Base-by-base conservation (phyloP, 2,113 vertebrate species). In the Syngnathus floridae region DNA sequence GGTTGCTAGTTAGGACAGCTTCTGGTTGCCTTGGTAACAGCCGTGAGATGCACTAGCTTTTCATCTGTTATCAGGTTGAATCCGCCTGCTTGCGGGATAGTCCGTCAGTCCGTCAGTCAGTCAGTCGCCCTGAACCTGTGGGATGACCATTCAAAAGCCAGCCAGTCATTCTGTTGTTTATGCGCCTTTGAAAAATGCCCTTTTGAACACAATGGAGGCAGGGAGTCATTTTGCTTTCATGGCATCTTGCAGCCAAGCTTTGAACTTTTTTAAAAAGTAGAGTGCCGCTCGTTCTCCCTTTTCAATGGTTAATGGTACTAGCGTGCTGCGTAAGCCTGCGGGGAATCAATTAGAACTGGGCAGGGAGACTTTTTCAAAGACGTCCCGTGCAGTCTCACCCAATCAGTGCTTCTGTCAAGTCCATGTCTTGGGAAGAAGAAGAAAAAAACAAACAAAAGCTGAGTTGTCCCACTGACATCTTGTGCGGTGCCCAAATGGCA, bases 331-430 rank as follows among this genome's bases (percentile, higher is more conserved):
- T 58, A 46, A 41, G 67, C 72, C 74, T 37, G 13, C 19, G 0
- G 76, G 75, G 66, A 56, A 70, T 81, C 54, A 56, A 56, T 82
- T 35, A 56, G 71, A 74, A 46, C 9, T 31, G 54, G 71, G 65
- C 26, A 17, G 58, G 69, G 59, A 51, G 72, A 46, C 4, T 7
- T 51, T 66, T 71, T 69, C 43, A n/a, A 38, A 37, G 35, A 12
- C 21, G 37, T 21, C 37, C 4, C 11, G 31, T 66, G 57, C 22
- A 7, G 14, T 61, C 65, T 11, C n/a, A 57, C 61, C 26, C 54
- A 8, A 63, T 51, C 52, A 58, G 56, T 38, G 16, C 66, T 82
- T 71, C 49, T 65, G 49, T 65, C 62, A 19, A 72, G 45, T 70
- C 62, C 40, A 62, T 46, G n/a, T 69, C 63, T 57, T 51, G 35